A percentile compares a stretch with the other conserved stretches of the same genome.
phyloP scores from a whole-genome alignment of 2,888 invertebrate genomes.

The Neoscelio sp. region DNA sequence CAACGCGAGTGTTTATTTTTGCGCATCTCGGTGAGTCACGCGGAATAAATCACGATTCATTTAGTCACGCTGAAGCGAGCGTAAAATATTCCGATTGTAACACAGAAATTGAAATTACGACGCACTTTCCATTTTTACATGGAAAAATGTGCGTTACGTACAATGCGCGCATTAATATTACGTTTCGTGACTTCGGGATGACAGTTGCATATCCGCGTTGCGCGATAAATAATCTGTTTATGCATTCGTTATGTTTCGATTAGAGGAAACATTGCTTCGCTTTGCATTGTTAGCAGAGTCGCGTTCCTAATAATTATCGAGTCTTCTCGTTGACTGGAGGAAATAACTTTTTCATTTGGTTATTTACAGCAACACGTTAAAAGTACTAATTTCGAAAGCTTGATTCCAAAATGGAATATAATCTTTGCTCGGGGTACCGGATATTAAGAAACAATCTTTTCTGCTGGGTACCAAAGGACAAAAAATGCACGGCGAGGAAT shows the following conservation, averaged over 20 bases:
- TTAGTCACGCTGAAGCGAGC: constrained; percentile 20
- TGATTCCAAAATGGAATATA: too few species aligned
- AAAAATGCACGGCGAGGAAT: too few species aligned
- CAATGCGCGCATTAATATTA: constrained; percentile 41
- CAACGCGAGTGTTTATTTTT: constrained; percentile 15
- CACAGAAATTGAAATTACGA: constrained; percentile 31
- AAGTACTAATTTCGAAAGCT: too few species aligned
- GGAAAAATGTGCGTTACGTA: constrained; percentile 16
- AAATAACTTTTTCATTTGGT: too few species aligned
- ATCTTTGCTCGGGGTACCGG: too few species aligned
- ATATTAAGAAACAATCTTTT: too few species aligned
- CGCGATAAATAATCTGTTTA: constrained; percentile 22
- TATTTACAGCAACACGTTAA: too few species aligned
- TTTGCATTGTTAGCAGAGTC: too few species aligned
- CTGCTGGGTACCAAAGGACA: too few species aligned
- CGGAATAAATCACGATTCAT: constrained; percentile 41
- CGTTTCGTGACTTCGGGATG: constrained; percentile 33
- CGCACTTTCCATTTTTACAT: constrained; percentile 44
- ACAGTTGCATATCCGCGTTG: constrained; percentile 31
- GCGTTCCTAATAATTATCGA: too few species aligned
- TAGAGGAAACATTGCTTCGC: not conserved
- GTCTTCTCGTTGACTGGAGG: too few species aligned
- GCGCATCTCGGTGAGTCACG: constrained; percentile 10
- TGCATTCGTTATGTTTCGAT: constrained; percentile 3
- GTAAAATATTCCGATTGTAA: constrained; percentile 32